Conservation (phyloP, 2,888 invertebrate species). For the Arenicola marina region DNA sequence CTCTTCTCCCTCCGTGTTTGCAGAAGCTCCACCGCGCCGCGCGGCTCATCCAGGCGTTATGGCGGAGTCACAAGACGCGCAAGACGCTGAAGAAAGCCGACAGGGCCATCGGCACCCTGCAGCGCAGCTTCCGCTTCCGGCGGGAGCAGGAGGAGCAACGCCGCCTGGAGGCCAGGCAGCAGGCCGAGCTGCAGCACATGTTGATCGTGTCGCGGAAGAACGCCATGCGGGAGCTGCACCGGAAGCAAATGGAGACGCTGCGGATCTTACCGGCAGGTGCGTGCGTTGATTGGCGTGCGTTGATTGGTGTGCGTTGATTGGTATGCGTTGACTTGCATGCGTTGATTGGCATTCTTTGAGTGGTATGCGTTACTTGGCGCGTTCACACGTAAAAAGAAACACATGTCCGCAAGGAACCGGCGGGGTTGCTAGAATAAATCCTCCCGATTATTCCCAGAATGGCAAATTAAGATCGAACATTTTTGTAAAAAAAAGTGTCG, state of each 20-base stretch:
- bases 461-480: too few relatives aligned
- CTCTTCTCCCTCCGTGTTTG: too few relatives aligned
- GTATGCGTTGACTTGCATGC: too few relatives aligned
- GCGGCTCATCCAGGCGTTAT: conserved; percentile 54
- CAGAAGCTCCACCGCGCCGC: conserved; percentile 51
- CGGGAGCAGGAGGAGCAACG: conserved; percentile 37
- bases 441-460: too few relatives aligned
- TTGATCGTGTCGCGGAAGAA: conserved; percentile 46
- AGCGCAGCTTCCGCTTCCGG: conserved; percentile 53
- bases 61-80: conserved; percentile 52
- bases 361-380: too few relatives aligned
- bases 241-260: conserved; percentile 52
- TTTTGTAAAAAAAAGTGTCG: too few relatives aligned
- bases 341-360: too few relatives aligned
- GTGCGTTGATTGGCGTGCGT: too few relatives aligned
- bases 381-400: too few relatives aligned
- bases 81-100: conserved; percentile 48
- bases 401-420: too few relatives aligned
- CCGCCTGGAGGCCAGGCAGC: conserved; percentile 33
- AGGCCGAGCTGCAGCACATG: conserved; percentile 47
- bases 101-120: conserved; percentile 51
- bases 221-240: conserved; percentile 52
- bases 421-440: too few relatives aligned
- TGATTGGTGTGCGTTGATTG: too few relatives aligned
- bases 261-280: conserved; percentile 57